Percentiles rank a stretch among this genome's conserved stretches.
These are phyloP conservation scores for Cynaeus angustus DNA, from an alignment of 2,888 invertebrate genomes.

Conservation along the genomic window DNA sequence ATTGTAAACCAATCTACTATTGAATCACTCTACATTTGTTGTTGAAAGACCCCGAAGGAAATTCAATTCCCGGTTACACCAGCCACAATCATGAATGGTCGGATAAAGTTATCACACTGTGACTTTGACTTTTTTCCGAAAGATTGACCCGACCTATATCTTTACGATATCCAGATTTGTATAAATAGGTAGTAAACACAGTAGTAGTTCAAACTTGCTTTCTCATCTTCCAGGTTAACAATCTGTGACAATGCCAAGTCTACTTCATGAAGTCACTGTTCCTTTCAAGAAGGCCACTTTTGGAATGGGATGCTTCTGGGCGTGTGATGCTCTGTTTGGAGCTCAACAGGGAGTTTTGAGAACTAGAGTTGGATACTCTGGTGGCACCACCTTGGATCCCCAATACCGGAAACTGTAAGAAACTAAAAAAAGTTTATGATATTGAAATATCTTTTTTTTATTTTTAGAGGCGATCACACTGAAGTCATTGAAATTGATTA, in stretches of 20 bases:
- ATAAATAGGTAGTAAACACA: constrained; percentile 22
- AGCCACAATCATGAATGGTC: constrained; percentile 12
- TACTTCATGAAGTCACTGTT: constrained; percentile 79
- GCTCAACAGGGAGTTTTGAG: constrained; percentile 84
- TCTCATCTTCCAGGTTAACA: constrained; percentile 13
- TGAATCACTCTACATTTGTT: background rate
- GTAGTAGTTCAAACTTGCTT: constrained; percentile 12
- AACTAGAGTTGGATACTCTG: constrained; percentile 95
- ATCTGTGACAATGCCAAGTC: constrained; percentile 67
- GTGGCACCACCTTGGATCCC: constrained; percentile 87
- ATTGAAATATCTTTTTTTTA: too few species aligned
- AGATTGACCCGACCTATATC: constrained; percentile 33
- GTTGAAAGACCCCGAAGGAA: constrained; percentile 24
- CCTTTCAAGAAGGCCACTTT: constrained; percentile 86
- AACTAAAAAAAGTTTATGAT: constrained; percentile 42
- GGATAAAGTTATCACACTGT: background rate
- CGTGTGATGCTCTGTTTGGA: constrained; percentile 89
- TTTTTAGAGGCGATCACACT: constrained; percentile 90
- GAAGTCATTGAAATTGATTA: constrained; percentile 95
- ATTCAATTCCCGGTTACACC: constrained; percentile 24
- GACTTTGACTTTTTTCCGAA: constrained; percentile 31
- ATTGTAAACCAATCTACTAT: constrained; percentile 4
- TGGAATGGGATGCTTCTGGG: constrained; percentile 97
- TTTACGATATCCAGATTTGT: background rate
- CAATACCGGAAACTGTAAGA: constrained; percentile 90